Percentiles rank a stretch among this genome's conserved stretches.
phyloP scores from a whole-genome alignment of 2,113 vertebrate genomes.

The Neofelis nebulosa region DNA sequence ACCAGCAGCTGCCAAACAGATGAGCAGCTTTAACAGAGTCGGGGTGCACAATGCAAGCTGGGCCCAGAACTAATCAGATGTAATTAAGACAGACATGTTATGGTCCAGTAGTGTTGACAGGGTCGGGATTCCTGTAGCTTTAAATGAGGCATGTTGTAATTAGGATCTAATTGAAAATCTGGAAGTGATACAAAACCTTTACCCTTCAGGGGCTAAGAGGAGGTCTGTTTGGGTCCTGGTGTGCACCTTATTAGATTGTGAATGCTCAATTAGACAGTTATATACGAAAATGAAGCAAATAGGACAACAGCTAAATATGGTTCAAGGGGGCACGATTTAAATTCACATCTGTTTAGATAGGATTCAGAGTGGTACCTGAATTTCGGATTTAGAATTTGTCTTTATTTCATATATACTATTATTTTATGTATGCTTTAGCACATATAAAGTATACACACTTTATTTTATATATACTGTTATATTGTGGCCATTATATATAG shows the following conservation, averaged over 20 bases:
- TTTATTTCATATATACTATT: background rate
- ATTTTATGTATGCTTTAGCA: background rate
- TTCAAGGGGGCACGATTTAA: slow-evolving; percentile 45
- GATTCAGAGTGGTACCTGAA: slow-evolving; percentile 16
- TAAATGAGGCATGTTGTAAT: slow-evolving; percentile 89
- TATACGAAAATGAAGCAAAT: slow-evolving; percentile 33
- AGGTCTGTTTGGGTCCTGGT: slow-evolving; percentile 75
- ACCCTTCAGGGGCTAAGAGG: slow-evolving; percentile 73
- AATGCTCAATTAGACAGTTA: slow-evolving; percentile 82
- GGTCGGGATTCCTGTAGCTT: slow-evolving; percentile 84
- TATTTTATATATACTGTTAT: background rate
- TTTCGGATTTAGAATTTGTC: background rate
- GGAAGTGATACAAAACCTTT: slow-evolving; percentile 83
- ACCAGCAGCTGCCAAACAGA: slow-evolving; percentile 84
- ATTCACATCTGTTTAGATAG: slow-evolving; percentile 44
- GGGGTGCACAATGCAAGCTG: slow-evolving; percentile 80
- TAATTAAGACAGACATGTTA: slow-evolving; percentile 90
- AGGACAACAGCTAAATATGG: slow-evolving; percentile 35
- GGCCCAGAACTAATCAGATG: slow-evolving; percentile 87
- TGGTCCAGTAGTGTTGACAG: slow-evolving; percentile 82
- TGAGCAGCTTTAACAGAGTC: slow-evolving; percentile 76
- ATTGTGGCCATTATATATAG: background rate
- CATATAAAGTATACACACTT: background rate
- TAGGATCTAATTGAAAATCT: slow-evolving; percentile 90
- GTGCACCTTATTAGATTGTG: slow-evolving; percentile 80